Evolutionary conservation across 2,888 invertebrate genomes (phyloP).

Genomic region (Acronicta leporina): DNA sequence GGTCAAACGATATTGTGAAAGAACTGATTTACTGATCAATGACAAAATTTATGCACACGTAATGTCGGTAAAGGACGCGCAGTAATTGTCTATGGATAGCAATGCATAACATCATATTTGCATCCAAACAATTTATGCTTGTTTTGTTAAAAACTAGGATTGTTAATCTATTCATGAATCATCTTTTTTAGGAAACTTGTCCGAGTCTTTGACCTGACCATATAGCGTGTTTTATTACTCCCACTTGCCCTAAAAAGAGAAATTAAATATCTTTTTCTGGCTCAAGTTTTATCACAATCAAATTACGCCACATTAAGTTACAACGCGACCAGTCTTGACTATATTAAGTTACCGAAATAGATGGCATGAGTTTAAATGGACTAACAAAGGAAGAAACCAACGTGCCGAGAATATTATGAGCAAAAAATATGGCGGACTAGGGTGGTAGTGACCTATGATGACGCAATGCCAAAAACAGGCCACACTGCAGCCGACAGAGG

Average conservation of each 20-base stretch:
- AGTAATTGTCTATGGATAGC: slow-evolving; percentile 34
- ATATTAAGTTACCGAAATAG: slow-evolving; percentile 80
- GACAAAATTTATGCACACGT: slow-evolving; percentile 41
- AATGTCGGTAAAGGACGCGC: slow-evolving; percentile 43
- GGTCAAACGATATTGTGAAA: slow-evolving; percentile 34
- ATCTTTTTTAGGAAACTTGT: slow-evolving; percentile 42
- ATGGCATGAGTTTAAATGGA: slow-evolving; percentile 78
- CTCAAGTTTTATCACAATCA: slow-evolving; percentile 73
- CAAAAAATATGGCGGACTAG: slow-evolving; percentile 85
- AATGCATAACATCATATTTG: slow-evolving; percentile 29
- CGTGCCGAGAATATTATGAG: slow-evolving; percentile 84
- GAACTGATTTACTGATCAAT: slow-evolving; percentile 39
- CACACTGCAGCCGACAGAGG: slow-evolving; percentile 72
- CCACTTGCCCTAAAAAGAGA: slow-evolving; percentile 61
- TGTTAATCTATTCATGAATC: slow-evolving; percentile 38
- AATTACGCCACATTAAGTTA: slow-evolving; percentile 79
- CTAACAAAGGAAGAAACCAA: slow-evolving; percentile 84
- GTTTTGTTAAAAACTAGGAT: slow-evolving; percentile 27
- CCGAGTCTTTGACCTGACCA: slow-evolving; percentile 50
- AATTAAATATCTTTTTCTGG: slow-evolving; percentile 59
- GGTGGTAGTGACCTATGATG: slow-evolving; percentile 87
- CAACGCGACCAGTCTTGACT: slow-evolving; percentile 70
- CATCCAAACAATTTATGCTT: slow-evolving; percentile 19
- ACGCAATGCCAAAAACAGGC: slow-evolving; percentile 87
- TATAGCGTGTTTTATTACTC: slow-evolving; percentile 59